Conservation (phyloP, 2,888 invertebrate genomes). For the Eupeodes latifasciatus region DNA sequence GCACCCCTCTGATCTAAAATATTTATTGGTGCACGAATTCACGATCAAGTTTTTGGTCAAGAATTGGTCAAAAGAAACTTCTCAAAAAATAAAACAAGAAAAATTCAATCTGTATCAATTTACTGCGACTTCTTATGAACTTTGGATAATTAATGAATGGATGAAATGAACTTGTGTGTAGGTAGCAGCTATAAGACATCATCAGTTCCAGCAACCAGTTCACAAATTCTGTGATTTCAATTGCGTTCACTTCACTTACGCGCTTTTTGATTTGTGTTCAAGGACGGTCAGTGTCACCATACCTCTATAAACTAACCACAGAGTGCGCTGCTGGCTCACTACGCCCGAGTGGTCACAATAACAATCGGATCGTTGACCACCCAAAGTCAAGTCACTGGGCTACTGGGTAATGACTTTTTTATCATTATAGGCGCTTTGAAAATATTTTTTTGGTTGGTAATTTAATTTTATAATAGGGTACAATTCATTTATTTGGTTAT, state of each 20-base stretch:
- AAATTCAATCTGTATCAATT: constrained; percentile 43
- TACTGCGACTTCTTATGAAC: constrained; percentile 58
- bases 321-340: neutral
- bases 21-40: constrained; percentile 40
- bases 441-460: neutral
- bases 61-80: constrained; percentile 19
- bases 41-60: constrained; percentile 42
- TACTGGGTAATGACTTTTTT: constrained; percentile 59
- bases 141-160: constrained; percentile 25
- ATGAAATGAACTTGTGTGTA: neutral
- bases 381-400: constrained; percentile 71
- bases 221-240: constrained; percentile 28
- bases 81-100: constrained; percentile 13
- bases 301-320: constrained; percentile 7
- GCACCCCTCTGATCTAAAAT: constrained; percentile 26
- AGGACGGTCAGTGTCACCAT: constrained; percentile 74
- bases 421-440: constrained; percentile 12
- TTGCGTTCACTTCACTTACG: constrained; percentile 30
- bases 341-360: constrained; percentile 45
- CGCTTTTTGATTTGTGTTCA: constrained; percentile 31
- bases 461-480: constrained; percentile 10
- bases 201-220: constrained; percentile 3
- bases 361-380: constrained; percentile 59
- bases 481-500: neutral
- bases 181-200: neutral